Percentiles rank a stretch among this genome's conserved stretches.
phyloP scores from a whole-genome alignment of 23 tunicate genomes.

The Phallusia fumigata region DNA sequence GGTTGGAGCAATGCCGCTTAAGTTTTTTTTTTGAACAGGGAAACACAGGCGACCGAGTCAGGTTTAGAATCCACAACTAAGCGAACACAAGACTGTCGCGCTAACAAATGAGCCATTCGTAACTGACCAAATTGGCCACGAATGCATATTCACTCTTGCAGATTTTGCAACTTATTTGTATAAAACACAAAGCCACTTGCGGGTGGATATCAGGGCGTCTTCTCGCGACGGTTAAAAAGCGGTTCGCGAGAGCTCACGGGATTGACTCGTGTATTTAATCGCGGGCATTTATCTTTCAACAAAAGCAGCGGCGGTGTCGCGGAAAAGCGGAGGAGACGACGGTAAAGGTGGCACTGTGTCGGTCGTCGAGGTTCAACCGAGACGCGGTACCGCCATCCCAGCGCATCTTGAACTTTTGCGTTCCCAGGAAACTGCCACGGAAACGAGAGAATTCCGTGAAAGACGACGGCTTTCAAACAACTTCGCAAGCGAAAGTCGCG shows the following conservation, averaged over 20 bases:
- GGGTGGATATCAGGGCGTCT: too few species aligned
- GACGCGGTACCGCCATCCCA: neutral
- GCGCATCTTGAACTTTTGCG: neutral
- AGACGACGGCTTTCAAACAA: slow-evolving; percentile 4
- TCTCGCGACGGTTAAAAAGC: too few species aligned
- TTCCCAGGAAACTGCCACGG: slow-evolving; percentile 1
- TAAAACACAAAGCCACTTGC: too few species aligned
- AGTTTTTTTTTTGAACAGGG: too few species aligned
- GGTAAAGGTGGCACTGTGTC: neutral
- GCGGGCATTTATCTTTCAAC: neutral
- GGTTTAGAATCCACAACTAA: too few species aligned
- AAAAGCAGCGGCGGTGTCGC: neutral
- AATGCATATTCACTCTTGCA: too few species aligned
- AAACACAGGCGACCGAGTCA: too few species aligned
- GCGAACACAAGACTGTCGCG: too few species aligned
- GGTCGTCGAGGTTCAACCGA: neutral
- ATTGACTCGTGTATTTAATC: neutral
- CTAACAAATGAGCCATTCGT: too few species aligned
- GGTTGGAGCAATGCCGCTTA: too few species aligned
- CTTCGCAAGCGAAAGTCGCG: neutral
- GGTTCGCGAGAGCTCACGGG: neutral
- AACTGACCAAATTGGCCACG: too few species aligned
- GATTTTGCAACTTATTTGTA: too few species aligned
- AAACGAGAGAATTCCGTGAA: neutral
- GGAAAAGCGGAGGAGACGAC: neutral